Evolutionary conservation across 1,140 invertebrate species (phyloP), one percentile per base, ranked within the genome.

Genomic region (Acyrthosiphon pisum): DNA sequence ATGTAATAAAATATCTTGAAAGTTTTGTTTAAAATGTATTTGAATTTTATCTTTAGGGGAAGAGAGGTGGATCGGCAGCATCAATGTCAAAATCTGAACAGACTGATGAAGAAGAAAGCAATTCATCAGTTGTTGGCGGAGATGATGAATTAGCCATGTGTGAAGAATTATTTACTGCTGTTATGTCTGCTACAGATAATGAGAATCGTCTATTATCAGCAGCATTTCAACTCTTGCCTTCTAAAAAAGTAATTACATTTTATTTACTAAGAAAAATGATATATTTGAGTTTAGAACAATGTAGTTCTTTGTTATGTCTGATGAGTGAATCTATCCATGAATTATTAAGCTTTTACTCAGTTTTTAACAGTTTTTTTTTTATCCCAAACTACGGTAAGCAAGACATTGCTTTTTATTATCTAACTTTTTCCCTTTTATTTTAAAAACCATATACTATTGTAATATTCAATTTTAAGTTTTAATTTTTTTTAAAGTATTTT

Each of bases 191-290:
- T 37, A 96, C 96, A 68, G 97, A 98, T 94, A 95, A 95, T 68
- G 98, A 98, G 94, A 97, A 98, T 86, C 96, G 98, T 30, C 96
- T 97, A 0, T 96, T 99, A 35, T 97, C 98, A 95, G 96, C 96
- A 41, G 97, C 97, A 94, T 99, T 99, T 95, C 98, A 98, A 95
- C 96, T 99, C 44, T 96, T 99, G 88, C 99, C 99, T 37, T 98
- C 98, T 0, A 98, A 98, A 95, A 97, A 97, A 94, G 95, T 96
- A 94, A 94, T 35, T 35, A 41, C 1, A 48, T 22, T 46, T 26
- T 87, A n/a, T 35, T 68, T n/a, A 68, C 6, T n/a, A 18, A 18
- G 30, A n/a, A 68, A 68, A 68, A n/a, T 18, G n/a, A 68, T 68
- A 4, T 68, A 6, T 68, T 68, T 68, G 14, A n/a, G 60, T 68